phyloP scores from a whole-genome alignment of 2,888 invertebrate species.

The Plebejus melissa region DNA sequence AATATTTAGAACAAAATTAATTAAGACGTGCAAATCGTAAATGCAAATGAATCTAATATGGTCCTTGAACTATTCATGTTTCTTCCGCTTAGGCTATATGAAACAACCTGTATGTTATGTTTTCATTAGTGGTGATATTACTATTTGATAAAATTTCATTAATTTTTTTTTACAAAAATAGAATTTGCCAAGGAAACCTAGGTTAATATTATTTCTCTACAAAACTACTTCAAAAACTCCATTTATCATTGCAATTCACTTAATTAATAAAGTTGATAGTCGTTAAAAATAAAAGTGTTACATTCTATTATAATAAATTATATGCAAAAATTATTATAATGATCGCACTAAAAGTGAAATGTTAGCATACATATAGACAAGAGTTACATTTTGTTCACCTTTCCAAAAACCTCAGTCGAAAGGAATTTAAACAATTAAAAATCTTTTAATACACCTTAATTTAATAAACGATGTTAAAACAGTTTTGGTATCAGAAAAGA shows the following conservation, averaged over 20 bases:
- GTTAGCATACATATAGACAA: background rate
- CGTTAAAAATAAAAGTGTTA: background rate
- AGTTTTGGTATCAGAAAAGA: too few species aligned
- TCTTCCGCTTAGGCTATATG: slow-evolving; percentile 2
- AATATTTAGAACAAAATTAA: background rate
- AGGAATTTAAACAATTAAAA: background rate
- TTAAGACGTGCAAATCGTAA: background rate
- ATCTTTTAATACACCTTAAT: background rate
- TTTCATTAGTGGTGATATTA: background rate
- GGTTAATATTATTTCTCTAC: background rate
- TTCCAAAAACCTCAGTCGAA: background rate
- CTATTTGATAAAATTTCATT: background rate
- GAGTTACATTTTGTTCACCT: background rate
- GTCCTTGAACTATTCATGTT: background rate
- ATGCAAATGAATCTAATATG: background rate
- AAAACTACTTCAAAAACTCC: background rate
- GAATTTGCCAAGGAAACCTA: background rate
- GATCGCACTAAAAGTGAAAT: background rate
- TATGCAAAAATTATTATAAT: background rate
- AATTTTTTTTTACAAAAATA: background rate
- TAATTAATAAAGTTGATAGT: background rate
- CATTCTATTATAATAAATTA: background rate
- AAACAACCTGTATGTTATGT: background rate
- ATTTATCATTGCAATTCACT: background rate
- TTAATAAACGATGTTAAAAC: too few species aligned